These are phyloP conservation scores for Pristiophorus japonicus DNA, from an alignment of 2,113 vertebrate genomes.

Conservation along the genomic window DNA sequence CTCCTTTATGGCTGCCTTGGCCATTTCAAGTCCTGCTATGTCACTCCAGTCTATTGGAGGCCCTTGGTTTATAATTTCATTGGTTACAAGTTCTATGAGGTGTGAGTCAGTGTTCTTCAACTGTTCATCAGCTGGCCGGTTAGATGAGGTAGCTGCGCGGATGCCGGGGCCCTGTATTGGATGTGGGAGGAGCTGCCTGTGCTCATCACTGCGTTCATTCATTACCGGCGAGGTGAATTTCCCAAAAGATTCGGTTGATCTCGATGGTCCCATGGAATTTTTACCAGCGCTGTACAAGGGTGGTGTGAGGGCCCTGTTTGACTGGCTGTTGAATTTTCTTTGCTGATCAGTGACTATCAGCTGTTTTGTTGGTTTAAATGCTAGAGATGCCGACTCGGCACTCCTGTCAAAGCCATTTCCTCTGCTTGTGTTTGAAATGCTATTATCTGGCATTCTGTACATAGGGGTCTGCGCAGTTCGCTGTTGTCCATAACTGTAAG, in stretches of 20 bases:
- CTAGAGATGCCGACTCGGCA: conserved; percentile 81
- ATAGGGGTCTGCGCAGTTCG: conserved; percentile 94
- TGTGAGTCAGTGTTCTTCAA: conserved; percentile 90
- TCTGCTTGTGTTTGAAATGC: conserved; percentile 82
- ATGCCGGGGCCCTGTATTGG: conserved; percentile 75
- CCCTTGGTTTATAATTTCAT: conserved; percentile 89
- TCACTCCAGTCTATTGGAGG: conserved; percentile 93
- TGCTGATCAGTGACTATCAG: conserved; percentile 87
- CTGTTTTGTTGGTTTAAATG: conserved; percentile 95
- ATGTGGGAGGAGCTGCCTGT: conserved; percentile 81
- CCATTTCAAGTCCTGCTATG: conserved; percentile 91
- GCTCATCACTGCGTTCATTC: conserved; percentile 80
- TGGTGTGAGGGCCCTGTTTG: conserved; percentile 81
- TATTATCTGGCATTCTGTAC: conserved; percentile 91
- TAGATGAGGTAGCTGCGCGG: conserved; percentile 85
- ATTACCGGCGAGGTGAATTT: conserved; percentile 85
- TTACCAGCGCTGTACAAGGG: conserved; percentile 86
- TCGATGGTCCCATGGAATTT: conserved; percentile 67
- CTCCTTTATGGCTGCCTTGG: conserved; percentile 93
- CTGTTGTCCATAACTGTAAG: conserved; percentile 96
- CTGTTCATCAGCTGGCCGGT: conserved; percentile 86
- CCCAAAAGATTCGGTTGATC: conserved; percentile 78
- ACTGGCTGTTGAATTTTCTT: conserved; percentile 87
- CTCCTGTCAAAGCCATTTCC: conserved; percentile 93
- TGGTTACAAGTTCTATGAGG: conserved; percentile 93